phyloP scores from a whole-genome alignment of 2,113 vertebrate genomes.

The Trogon surrucura region DNA sequence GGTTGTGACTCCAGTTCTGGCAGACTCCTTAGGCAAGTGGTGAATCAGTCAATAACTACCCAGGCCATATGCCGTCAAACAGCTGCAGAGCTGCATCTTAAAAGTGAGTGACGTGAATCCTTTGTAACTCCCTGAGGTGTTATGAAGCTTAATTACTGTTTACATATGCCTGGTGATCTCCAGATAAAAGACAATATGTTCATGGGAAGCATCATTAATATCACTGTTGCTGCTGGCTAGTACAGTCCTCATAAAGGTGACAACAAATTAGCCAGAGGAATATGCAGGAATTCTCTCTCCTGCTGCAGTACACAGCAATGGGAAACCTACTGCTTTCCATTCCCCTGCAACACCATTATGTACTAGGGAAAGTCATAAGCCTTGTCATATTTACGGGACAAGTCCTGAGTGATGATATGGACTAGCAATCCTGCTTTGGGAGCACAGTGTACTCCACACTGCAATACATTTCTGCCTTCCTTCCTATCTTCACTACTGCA shows the following conservation, averaged over 20 bases:
- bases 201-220: neutral
- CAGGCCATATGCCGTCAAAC: neutral
- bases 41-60: neutral
- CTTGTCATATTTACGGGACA: neutral
- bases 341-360: rapidly evolving
- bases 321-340: neutral
- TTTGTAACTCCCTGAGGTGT: neutral
- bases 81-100: neutral
- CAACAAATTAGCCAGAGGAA: neutral
- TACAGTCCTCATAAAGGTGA: neutral
- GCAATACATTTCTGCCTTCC: neutral
- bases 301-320: neutral
- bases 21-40: neutral
- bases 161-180: neutral
- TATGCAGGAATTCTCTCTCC: neutral
- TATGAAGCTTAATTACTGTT: neutral
- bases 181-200: neutral
- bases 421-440: neutral
- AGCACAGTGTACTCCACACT: neutral
- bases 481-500: neutral
- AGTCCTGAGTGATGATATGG: neutral
- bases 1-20: neutral
- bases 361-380: neutral
- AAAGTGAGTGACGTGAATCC: neutral
- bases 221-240: neutral